A percentile compares a stretch with the other conserved stretches of the same genome.
phyloP scores from a whole-genome alignment of 2,888 invertebrate genomes.

The Leptura quadrifasciata region DNA sequence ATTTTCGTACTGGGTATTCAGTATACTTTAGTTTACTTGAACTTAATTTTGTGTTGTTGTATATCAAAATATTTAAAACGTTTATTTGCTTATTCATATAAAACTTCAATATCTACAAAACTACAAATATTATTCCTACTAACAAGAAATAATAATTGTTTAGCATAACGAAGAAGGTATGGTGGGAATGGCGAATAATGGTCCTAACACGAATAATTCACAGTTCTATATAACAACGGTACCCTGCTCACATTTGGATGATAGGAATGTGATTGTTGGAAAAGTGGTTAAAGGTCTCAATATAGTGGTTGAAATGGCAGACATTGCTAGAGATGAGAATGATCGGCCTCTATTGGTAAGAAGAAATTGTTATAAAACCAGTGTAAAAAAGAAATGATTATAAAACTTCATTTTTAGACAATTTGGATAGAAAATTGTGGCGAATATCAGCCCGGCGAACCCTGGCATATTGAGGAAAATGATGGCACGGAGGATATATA shows the following conservation, averaged over 20 bases:
- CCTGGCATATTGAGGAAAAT: constrained; percentile 81
- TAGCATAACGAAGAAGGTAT: constrained; percentile 80
- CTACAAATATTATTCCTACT: neutral
- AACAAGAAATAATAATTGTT: constrained; percentile 34
- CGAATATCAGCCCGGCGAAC: constrained; percentile 77
- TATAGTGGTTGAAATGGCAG: constrained; percentile 83
- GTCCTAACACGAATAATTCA: constrained; percentile 91
- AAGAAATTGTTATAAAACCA: constrained; percentile 27
- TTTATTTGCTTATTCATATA: too few relatives aligned
- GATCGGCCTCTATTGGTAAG: constrained; percentile 79
- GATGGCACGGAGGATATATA: constrained; percentile 84
- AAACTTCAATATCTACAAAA: neutral
- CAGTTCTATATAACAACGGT: constrained; percentile 94
- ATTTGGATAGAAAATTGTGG: constrained; percentile 84
- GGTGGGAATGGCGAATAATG: constrained; percentile 89
- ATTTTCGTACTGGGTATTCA: too few relatives aligned
- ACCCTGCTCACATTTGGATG: constrained; percentile 86
- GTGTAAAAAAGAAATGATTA: constrained; percentile 14
- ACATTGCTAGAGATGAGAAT: constrained; percentile 75
- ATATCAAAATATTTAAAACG: too few relatives aligned
- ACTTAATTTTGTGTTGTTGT: too few relatives aligned
- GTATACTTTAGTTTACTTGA: too few relatives aligned
- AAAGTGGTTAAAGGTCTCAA: constrained; percentile 86
- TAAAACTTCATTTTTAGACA: constrained; percentile 50
- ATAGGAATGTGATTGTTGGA: constrained; percentile 89